Base-by-base conservation (phyloP, 1,140 invertebrate genomes). In the Luehdorfia chinensis region DNA sequence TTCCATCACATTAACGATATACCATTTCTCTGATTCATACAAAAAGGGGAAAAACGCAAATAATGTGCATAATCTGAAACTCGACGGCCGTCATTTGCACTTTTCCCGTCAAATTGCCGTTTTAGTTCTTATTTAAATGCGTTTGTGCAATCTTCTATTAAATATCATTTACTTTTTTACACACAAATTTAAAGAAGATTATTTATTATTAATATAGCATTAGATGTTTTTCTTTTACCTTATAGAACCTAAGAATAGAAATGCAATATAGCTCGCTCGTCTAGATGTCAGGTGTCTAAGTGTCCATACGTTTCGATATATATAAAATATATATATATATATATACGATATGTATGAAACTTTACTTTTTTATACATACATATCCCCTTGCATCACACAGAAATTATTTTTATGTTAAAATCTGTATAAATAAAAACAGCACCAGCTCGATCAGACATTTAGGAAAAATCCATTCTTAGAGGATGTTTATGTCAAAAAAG, bases 1-100 rank as follows among this genome's bases (percentile, higher is more conserved):
- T 43, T 43, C 27, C 39, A 43, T 13, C 25, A 9, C 25, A 16
- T 31, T 28, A 43, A 16, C 25, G 13, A 43, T 5, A 25, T 43
- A 28, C 28, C 23, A 25, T 43, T 18, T 15, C 39, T 28, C 39
- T 21, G 39, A 16, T 43, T 43, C 14, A 43, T 16, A 11, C 39
- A 43, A 43, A 43, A 43, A 43, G 25, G 14, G 19, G 7, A 18
- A 25, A 43, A 31, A 37, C 28, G 39, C 39, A 43, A 43, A 43
- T 43, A 43, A 43, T 43, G 16, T 8, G 25, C 39, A 28, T 43
- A 30, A 30, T 28, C 39, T 43, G 25, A 25, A 43, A 14, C 39
- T 43, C 25, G 2, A 9, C 13, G 23, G 28, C 39, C 39, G 25
- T 13, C 23, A 16, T 43, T 30, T 30, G 39, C 13, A 28, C 23